Base-by-base conservation (phyloP, 1,140 invertebrate species). In the Lineus longissimus region DNA sequence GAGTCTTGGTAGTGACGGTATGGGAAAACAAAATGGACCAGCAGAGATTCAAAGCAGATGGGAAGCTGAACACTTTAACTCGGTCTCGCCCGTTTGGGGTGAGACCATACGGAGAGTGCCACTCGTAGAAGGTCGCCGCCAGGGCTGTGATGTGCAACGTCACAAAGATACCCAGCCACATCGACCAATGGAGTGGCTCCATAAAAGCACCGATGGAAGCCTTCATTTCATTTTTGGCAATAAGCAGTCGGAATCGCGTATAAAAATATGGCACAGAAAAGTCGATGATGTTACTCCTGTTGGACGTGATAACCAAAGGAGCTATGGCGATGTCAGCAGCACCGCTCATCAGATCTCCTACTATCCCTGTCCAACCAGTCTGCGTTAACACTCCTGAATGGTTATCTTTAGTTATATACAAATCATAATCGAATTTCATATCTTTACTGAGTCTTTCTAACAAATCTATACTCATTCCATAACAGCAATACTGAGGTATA, bases 11-110 rank as follows among this genome's bases (percentile, higher is more conserved):
- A 2, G 45, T 19, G 19, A 61, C 60, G 19, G 29, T 61, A 33
- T 61, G 60, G 2, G 60, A 61, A 25, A 61, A 61, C 25, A 61
- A 40, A 54, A 61, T 57, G 25, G 60, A 61, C 60, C 60, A 61
- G 41, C 45, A 55, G 22, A 61, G 47, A 6, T 33, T 61, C 25
- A 61, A 57, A 22, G 60, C 60, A 13, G 45, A 55, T 55, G 60
- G 40, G 19, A 61, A 55, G 31, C 60, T 61, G 40, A 61, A 61
- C 19, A 61, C 40, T 25, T 43, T 33, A 40, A 23, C 30, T 31
- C 60, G 29, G 30, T 61, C 41, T 27, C 60, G 41, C 15, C 60
- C 60, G 22, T 41, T 27, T 17, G 60, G 60, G 17, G 60, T 61
- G 22, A 61, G 40, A 33, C 60, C 60, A 25, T 55, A 61, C 19